Evolutionary conservation across 1,140 invertebrate species (phyloP), one percentile per base, ranked within the genome.

Genomic region (Caerostris extrusa): DNA sequence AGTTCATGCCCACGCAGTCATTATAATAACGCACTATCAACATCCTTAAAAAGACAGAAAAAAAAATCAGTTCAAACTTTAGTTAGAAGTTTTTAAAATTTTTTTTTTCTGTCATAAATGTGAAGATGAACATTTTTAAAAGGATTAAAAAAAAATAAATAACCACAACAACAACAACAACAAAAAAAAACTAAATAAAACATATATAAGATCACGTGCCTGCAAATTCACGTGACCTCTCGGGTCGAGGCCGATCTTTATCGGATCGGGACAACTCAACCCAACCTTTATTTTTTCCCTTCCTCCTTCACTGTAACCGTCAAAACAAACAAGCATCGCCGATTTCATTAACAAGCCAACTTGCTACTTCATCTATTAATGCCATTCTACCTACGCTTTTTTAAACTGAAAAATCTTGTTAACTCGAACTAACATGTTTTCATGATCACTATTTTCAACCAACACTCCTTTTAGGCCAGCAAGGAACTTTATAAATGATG

Each of bases 211-310:
- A 57, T 77, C 88, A 90, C 88, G 88, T 90, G 88, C 3, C 17
- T n/a, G 12, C 34, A n/a, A 53, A n/a, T 55, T 91, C 71, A 81
- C 90, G 71, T 60, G 90, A 89, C 50, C 19, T 34, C 53, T 8
- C 19, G 82, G 90, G 90, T 91, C 90, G 90, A 91, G 90, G 90
- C 67, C 90, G 69, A 91, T 91, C 14, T 7, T 91, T 91, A 91
- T 91, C 90, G 58, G 61, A 53, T 50, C 34, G 58, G 85, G 34
- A 90, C 67, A 56, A 34, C 86, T 88, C n/a, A 85, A 12, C 17
- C n/a, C n/a, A 19, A 34, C 8, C 71, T 34, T 81, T 34, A 34
- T 34, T 81, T 81, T 77, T 34, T 12, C n/a, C 3, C 34, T 55
- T 82, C 55, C 83, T 85, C 12, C 83, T 58, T 85, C 50, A 10